Percentiles rank a stretch among this genome's conserved stretches.
Evolutionary conservation across 2,113 vertebrate species (phyloP).

Genomic region (Sander lucioperca): DNA sequence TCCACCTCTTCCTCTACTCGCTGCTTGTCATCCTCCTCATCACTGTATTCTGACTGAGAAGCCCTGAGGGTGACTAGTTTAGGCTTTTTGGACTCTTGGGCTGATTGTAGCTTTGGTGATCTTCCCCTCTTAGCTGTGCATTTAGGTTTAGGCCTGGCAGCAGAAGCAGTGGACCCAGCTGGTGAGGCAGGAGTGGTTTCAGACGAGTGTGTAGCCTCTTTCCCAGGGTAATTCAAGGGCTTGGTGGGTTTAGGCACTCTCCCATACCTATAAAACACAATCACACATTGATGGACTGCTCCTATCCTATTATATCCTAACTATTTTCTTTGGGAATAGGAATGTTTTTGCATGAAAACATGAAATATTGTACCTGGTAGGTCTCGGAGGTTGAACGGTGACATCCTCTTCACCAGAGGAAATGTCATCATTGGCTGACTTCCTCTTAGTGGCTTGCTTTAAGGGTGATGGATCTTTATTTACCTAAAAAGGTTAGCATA

Average conservation of each 20-base stretch:
- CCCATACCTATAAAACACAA: conserved; percentile 68
- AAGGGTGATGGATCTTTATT: conserved; percentile 42
- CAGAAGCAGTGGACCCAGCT: neutral
- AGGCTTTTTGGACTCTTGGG: conserved; percentile 76
- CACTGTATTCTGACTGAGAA: conserved; percentile 85
- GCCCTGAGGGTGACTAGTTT: conserved; percentile 89
- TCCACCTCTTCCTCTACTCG: conserved; percentile 58
- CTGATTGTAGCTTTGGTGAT: conserved; percentile 67
- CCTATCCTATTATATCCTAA: neutral
- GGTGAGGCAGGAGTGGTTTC: conserved; percentile 41
- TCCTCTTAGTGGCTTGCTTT: conserved; percentile 16
- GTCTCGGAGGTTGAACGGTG: conserved; percentile 43
- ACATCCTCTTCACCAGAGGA: conserved; percentile 73
- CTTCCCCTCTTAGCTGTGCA: conserved; percentile 73
- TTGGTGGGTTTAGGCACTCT: conserved; percentile 81
- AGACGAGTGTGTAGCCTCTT: conserved; percentile 63
- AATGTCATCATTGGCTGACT: conserved; percentile 20
- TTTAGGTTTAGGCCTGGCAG: conserved; percentile 49
- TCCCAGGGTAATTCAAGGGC: conserved; percentile 73
- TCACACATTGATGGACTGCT: neutral
- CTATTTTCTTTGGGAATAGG: neutral
- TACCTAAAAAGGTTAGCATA: conserved; percentile 42
- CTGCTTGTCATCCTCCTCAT: conserved; percentile 78
- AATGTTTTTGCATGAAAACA: neutral
- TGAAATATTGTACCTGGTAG: conserved; percentile 71